These are phyloP conservation scores for Peromyscus nudipes DNA, from an alignment of 2,797 vertebrate species.

Conservation along the genomic window DNA sequence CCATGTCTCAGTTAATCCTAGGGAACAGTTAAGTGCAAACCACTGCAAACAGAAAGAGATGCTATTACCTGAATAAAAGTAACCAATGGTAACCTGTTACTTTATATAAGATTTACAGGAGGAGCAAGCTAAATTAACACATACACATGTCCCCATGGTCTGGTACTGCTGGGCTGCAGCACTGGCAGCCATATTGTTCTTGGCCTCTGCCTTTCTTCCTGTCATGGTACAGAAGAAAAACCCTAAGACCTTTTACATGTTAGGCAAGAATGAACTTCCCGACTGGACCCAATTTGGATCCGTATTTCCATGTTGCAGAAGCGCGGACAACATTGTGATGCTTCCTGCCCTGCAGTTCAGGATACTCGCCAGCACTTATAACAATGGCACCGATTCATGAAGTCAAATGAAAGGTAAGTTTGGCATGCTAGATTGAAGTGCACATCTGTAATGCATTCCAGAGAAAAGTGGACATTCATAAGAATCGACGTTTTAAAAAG, in stretches of 20 bases:
- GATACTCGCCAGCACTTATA: neutral
- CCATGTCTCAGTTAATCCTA: neutral
- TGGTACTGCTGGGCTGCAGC: neutral
- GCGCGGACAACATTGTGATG: neutral
- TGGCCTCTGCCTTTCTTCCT: neutral
- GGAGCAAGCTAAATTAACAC: neutral
- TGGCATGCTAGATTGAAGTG: neutral
- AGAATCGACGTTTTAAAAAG: neutral
- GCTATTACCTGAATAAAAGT: neutral
- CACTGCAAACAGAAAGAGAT: neutral
- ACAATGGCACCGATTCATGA: neutral
- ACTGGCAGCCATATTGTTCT: neutral
- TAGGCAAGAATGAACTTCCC: neutral
- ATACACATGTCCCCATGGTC: neutral
- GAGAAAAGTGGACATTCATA: neutral
- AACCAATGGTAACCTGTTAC: neutral
- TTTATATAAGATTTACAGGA: neutral
- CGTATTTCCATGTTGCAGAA: neutral
- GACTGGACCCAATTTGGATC: neutral
- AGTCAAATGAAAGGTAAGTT: neutral
- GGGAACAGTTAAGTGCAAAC: neutral
- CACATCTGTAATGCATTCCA: neutral
- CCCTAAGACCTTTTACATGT: neutral
- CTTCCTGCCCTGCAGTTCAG: neutral
- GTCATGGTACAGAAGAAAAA: fast-evolving